Base-by-base conservation (phyloP, 2,888 invertebrate genomes). In the Oasisia sp. region DNA sequence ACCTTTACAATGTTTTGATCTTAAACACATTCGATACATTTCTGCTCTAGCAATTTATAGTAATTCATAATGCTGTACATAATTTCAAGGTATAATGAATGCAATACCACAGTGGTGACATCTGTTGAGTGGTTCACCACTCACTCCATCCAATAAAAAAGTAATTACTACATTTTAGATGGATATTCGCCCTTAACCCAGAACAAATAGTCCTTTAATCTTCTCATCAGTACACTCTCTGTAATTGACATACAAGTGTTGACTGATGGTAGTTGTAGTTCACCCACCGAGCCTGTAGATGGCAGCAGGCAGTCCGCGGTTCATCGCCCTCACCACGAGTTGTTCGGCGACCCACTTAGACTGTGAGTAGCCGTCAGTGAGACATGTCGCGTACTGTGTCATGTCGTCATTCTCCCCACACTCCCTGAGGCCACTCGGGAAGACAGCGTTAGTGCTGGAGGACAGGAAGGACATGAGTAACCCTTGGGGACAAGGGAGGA, bases 311-410 rank as follows among this genome's bases (percentile, higher is more conserved):
- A 96, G 94, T 32, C 96, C 96, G 91, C 96, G 94, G 45, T 95
- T 93, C 91, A 95, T 95, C 0, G 96, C 96, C 91, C 94, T 93
- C 89, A 93, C 92, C 14, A 96, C 95, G 56, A 96, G 94, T 93
- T 96, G 96, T 93, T 96, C 96, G 7, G 96, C 96, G 45, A 96
- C 96, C 96, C 96, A 96, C 93, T 96, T 96, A 32, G 95, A 95
- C 94, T 96, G 96, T 11, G 96, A 95, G 94, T 96, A 96, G 44
- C 96, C 96, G 93, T 96, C 96, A 14, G 93, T 93, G 92, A 96
- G 94, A 74, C 94, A 93, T 45, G 94, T 93, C 90, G 94, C 94
- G 92, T 95, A 95, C 8, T 94, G 92, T 14, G 93, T 93, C 58
- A 96, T 94, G 92, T 95, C 95, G 91, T 94, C 95, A 56, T 95